Percentiles rank a stretch among this genome's conserved stretches.
Conservation (phyloP, 2,113 vertebrate genomes). For the Aegithalos caudatus region DNA sequence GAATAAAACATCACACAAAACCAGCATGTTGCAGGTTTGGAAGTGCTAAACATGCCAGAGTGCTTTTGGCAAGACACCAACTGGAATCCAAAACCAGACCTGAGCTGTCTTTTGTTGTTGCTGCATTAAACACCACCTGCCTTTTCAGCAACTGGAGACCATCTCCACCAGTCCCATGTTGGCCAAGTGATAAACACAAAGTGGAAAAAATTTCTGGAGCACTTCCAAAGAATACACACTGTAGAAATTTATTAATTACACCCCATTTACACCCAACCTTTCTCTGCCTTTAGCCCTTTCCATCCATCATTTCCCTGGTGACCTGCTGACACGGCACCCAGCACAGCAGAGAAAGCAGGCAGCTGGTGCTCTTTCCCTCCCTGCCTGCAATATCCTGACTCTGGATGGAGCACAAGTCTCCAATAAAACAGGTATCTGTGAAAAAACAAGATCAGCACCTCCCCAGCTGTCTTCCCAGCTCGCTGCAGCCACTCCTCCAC, state of each 20-base stretch:
- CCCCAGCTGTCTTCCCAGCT: not conserved
- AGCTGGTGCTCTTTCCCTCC: not conserved
- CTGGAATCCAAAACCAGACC: not conserved
- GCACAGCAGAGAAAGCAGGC: not conserved
- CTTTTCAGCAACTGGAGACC: not conserved
- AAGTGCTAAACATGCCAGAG: not conserved
- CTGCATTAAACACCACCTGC: not conserved
- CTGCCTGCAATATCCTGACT: slow-evolving; percentile 3
- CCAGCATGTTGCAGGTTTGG: not conserved
- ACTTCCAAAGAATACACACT: not conserved
- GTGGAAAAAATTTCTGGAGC: not conserved
- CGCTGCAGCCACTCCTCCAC: not conserved
- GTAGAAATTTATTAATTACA: not conserved
- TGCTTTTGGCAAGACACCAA: not conserved
- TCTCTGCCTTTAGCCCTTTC: not conserved
- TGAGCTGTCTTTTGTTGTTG: not conserved
- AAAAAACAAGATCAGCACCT: slow-evolving; percentile 35
- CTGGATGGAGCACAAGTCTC: not conserved
- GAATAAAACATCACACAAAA: not conserved
- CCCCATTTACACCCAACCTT: not conserved
- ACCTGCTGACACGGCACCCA: not conserved
- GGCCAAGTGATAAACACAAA: not conserved
- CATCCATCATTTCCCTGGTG: not conserved
- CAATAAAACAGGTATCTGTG: slow-evolving; percentile 71
- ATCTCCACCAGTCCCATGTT: fast-evolving